Evolutionary conservation across 2,888 invertebrate genomes (phyloP), one percentile per base, ranked within the genome.

Genomic region (Cerastis rubricosa): DNA sequence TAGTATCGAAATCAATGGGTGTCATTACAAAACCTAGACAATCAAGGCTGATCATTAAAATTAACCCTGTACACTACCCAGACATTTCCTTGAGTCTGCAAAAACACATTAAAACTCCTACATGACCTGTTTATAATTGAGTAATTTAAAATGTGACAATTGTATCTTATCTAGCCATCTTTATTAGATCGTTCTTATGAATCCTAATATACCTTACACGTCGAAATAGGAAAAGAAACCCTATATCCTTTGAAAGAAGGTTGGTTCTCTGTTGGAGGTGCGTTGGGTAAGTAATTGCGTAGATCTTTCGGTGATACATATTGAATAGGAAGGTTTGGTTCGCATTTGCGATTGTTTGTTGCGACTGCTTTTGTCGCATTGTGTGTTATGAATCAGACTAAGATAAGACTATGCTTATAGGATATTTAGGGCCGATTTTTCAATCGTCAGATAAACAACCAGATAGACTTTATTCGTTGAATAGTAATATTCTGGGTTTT

Each of bases 81-180:
- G 14, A 54, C 63, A 81, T 25, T 74, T 75, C 82, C 64, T 82
- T 11, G 43, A 54, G n/a, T 45, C 43, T n/a, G 49, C 59, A 70
- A 45, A 66, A 66, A 70, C 90, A 86, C 91, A 94, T 94, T 93
- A 93, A 91, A 91, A 87, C 87, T 88, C 83, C 91, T 91, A 90
- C 95, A 94, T 93, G 94, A 93, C 91, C 89, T 88, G 91, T 67
- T 91, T 94, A 92, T 94, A 93, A 94, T 94, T 91, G 92, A 88
- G 84, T 87, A 83, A 87, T 91, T 93, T 93, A 94, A 90, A 84
- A 81, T 79, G 78, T 83, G 85, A 88, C 89, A 88, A 90, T 86
- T 72, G 76, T 67, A 74, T 70, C 74, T 87, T 88, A 90, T 89
- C 90, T 49, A 64, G 25, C 80, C 80, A 94, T 94, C 93, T 90